These are phyloP conservation scores for Arge pagana DNA, from an alignment of 2,888 invertebrate genomes.

Conservation along the genomic window DNA sequence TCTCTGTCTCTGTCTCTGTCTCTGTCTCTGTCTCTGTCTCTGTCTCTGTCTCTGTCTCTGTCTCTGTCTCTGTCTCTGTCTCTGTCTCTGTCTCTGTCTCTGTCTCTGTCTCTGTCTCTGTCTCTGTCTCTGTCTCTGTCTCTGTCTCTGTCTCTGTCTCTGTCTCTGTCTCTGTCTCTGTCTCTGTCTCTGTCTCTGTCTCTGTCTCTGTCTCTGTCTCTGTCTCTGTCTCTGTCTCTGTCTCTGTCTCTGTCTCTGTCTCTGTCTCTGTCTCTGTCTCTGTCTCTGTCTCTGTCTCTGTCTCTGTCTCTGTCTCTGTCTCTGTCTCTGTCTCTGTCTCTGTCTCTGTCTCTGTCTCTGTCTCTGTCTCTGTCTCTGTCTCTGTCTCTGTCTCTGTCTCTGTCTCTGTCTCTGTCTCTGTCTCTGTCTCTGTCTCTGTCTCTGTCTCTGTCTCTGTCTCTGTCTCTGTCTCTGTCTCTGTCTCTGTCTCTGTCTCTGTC, in stretches of 20 bases:
- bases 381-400: conserved; percentile 1
- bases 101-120: neutral
- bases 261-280: conserved; percentile 1
- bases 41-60: neutral
- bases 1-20: conserved; percentile 2
- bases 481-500: neutral
- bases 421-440: neutral
- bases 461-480: neutral
- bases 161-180: neutral
- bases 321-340: neutral
- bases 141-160: neutral
- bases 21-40: neutral
- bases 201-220: neutral
- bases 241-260: neutral
- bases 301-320: conserved; percentile 5
- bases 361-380: neutral
- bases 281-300: conserved; percentile 3
- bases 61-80: neutral
- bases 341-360: neutral
- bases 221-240: neutral
- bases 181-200: neutral
- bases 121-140: neutral
- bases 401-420: neutral
- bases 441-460: neutral
- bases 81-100: neutral